Percentiles rank a stretch among this genome's conserved stretches.
These are phyloP conservation scores for Rhinichthys klamathensis DNA, from an alignment of 2,113 vertebrate species.

Conservation along the genomic window DNA sequence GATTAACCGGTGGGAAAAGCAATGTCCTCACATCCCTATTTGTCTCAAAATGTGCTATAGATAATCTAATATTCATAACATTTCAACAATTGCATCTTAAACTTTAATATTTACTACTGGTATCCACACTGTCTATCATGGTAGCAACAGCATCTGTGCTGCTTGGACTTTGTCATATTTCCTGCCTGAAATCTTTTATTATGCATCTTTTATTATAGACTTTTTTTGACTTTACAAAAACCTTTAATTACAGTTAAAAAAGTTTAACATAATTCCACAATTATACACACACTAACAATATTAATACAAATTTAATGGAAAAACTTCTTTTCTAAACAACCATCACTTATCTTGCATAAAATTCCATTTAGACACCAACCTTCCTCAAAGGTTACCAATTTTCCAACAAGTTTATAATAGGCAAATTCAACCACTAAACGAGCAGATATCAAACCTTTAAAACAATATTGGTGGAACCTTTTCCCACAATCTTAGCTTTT, in stretches of 20 bases:
- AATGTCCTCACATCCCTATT: neutral
- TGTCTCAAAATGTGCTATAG: neutral
- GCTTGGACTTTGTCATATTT: neutral
- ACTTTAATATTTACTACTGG: too few relatives aligned
- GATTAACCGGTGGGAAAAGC: too few relatives aligned
- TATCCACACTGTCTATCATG: neutral
- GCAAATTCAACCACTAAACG: neutral
- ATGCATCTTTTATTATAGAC: too few relatives aligned
- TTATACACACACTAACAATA: too few relatives aligned
- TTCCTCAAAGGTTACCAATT: too few relatives aligned
- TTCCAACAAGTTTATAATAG: neutral
- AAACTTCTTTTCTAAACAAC: too few relatives aligned
- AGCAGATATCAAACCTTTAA: neutral
- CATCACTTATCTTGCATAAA: too few relatives aligned
- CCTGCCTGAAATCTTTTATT: constrained; percentile 27
- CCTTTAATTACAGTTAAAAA: too few relatives aligned
- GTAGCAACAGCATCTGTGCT: neutral
- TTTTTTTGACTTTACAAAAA: too few relatives aligned
- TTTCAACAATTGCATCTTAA: neutral
- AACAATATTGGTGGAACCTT: neutral
- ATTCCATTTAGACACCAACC: too few relatives aligned
- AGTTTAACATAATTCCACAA: too few relatives aligned
- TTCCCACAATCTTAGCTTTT: neutral
- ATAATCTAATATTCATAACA: neutral
- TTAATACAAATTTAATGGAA: too few relatives aligned